Percentiles rank a stretch among this genome's conserved stretches.
Conservation (phyloP, 2,888 invertebrate species). For the Epistrophella euchroma region DNA sequence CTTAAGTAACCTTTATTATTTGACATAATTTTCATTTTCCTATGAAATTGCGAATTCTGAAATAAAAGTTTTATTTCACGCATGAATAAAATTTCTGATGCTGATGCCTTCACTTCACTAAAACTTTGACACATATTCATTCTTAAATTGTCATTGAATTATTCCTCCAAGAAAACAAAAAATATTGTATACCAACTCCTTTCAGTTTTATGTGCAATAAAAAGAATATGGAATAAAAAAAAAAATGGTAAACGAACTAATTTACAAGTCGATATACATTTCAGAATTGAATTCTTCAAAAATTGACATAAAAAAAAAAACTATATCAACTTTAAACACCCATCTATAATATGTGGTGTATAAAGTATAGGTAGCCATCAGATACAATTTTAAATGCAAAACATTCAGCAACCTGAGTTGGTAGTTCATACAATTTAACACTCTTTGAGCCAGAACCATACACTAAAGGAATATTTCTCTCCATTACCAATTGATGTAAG, state of each 20-base stretch:
- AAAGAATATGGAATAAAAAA: slow-evolving; percentile 29
- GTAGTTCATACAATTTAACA: slow-evolving; percentile 60
- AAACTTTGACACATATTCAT: neutral
- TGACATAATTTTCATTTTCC: neutral
- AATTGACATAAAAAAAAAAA: slow-evolving; percentile 4
- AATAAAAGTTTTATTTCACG: neutral
- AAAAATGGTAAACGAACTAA: slow-evolving; percentile 65
- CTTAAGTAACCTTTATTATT: neutral
- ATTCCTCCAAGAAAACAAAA: neutral
- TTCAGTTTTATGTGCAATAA: neutral
- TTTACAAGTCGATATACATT: slow-evolving; percentile 68
- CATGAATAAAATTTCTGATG: neutral
- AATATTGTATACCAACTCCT: neutral
- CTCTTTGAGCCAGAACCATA: slow-evolving; percentile 59
- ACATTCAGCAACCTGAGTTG: slow-evolving; percentile 70
- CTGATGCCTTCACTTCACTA: neutral
- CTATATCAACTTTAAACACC: neutral
- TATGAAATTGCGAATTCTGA: neutral
- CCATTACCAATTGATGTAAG: slow-evolving; percentile 45
- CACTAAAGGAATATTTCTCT: slow-evolving; percentile 56
- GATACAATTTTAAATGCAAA: slow-evolving; percentile 65
- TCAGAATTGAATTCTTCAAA: slow-evolving; percentile 44
- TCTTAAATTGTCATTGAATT: neutral
- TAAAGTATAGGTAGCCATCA: slow-evolving; percentile 30
- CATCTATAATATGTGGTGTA: neutral